These are phyloP conservation scores for Spermophilus dauricus DNA, from an alignment of 2,113 vertebrate species.

Conservation along the genomic window DNA sequence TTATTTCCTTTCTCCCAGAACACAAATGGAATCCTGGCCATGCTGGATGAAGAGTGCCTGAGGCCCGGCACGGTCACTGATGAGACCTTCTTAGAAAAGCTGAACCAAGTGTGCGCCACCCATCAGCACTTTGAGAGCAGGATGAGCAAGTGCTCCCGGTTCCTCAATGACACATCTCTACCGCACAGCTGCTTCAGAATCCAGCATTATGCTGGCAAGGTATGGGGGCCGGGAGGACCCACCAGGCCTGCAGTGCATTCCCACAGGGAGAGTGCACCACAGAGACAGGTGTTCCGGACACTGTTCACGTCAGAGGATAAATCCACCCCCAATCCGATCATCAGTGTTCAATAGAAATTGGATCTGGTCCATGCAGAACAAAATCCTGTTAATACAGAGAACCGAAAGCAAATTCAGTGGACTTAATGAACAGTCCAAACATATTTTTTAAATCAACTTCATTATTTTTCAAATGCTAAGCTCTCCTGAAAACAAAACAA, in stretches of 20 bases:
- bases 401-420: neutral
- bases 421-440: neutral
- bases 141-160: conserved; percentile 97
- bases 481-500: neutral
- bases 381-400: neutral
- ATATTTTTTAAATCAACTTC: neutral
- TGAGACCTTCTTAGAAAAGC: conserved; percentile 97
- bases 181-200: conserved; percentile 98
- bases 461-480: neutral
- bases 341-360: neutral
- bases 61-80: conserved; percentile 97
- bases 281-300: neutral
- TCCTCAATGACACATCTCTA: conserved; percentile 96
- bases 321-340: neutral
- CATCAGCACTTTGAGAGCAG: conserved; percentile 99
- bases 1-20: conserved; percentile 84
- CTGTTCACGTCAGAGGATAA: accelerated
- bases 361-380: neutral
- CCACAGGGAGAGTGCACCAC: neutral
- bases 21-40: conserved; percentile 97
- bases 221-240: conserved; percentile 67
- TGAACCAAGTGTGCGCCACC: conserved; percentile 97
- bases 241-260: accelerated
- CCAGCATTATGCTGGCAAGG: conserved; percentile 99
- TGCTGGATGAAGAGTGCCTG: conserved; percentile 98